Base-by-base conservation (phyloP, 2,113 vertebrate species). In the Anseranas semipalmata region DNA sequence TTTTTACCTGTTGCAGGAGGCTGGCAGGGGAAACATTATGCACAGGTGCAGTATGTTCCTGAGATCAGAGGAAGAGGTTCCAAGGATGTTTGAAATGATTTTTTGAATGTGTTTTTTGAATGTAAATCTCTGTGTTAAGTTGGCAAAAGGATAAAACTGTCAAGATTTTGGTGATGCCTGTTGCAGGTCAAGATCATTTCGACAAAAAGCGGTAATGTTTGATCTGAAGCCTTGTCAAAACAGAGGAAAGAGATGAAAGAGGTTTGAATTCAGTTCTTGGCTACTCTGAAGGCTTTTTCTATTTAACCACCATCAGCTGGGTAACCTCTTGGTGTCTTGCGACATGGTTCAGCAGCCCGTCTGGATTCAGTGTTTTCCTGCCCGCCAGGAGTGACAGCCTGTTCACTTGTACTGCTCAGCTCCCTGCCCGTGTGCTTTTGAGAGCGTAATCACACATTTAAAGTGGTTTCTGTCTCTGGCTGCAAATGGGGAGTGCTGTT, bases 11-110 rank as follows among this genome's bases (percentile, higher is more conserved):
- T 84, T 86, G 87, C 59, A 91, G 87, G 87, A 73, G 77, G 74
- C 68, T 67, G 80, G 75, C 52, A 62, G 90, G 66, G 89, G 76
- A 71, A 73, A 46, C 32, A 75, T 62, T 65, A 67, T 81, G 66
- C 84, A 91, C 94, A 97, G 95, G 96, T 97, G 95, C 93, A 92
- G 39, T 9, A 3, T 35, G n/a, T 46, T 62, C 27, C 9, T n/a
- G 85, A 48, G 43, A 12, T 66, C 74, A 73, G 83, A 74, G 59
- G 66, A 79, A 71, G 46, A 85, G 46, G 60, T 53, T 52, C 28
- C 6, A 10, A 12, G 17, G 10, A 13, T 72, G 60, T 50, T 86
- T 68, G 65, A 91, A 84, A 78, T n/a, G n/a, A n/a, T n/a, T n/a
- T n/a, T n/a, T n/a, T n/a, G n/a, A n/a, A n/a, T 66, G 2, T 21